These are phyloP conservation scores for Drosophila azteca DNA, from an alignment of 1,140 invertebrate genomes.

Conservation along the genomic window DNA sequence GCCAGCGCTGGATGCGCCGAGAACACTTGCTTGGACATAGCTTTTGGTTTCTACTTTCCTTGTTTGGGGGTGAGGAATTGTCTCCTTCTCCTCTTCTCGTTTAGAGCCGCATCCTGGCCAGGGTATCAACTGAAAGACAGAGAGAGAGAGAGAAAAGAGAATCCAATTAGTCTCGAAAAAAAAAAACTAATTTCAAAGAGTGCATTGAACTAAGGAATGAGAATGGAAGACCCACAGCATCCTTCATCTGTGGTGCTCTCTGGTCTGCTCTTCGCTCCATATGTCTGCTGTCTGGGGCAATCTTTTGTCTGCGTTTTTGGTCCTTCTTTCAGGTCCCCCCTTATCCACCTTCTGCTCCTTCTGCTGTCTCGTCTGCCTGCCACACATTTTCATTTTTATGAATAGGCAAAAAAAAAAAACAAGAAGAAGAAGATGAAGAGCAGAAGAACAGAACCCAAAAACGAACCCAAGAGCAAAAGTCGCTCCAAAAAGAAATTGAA, in stretches of 20 bases:
- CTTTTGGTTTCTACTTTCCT: conserved; percentile 1
- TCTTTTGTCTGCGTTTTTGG: conserved; percentile 63
- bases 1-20: conserved; percentile 81
- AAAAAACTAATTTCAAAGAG: conserved; percentile 71
- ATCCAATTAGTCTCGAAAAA: conserved; percentile 67
- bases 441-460: conserved; percentile 31
- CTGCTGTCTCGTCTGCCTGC: conserved; percentile 57
- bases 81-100: conserved; percentile 12
- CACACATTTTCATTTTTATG: conserved; percentile 80
- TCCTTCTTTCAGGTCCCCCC: background rate
- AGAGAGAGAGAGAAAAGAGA: conserved; percentile 25
- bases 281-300: conserved; percentile 48
- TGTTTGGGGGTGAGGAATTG: conserved; percentile 2
- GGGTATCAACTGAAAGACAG: conserved; percentile 15
- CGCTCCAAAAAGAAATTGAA: conserved; percentile 73
- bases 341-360: conserved; percentile 1
- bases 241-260: conserved; percentile 39
- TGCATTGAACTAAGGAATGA: conserved; percentile 63
- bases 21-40: conserved; percentile 74
- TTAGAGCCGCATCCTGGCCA: conserved; percentile 62
- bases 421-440: conserved; percentile 24
- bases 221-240: conserved; percentile 45
- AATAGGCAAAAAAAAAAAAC: conserved; percentile 67
- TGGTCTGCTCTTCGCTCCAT: conserved; percentile 18
- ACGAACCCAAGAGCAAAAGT: conserved; percentile 72